Evolutionary conservation across 2,888 invertebrate genomes (phyloP), one percentile per base, ranked within the genome.

Genomic region (Phaonia tiefii): DNA sequence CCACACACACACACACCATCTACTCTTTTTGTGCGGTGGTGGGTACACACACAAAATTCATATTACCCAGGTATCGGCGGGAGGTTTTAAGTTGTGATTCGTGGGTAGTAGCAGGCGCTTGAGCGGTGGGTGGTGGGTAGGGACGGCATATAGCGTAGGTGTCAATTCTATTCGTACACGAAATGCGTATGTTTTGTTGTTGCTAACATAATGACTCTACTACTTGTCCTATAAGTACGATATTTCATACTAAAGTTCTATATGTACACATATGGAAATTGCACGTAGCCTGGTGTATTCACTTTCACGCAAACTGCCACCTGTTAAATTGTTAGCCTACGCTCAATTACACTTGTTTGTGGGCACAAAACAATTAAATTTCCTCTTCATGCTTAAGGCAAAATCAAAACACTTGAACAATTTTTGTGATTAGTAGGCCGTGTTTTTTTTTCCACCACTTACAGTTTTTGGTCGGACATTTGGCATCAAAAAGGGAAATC

Each of bases 401-500:
- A n/a, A n/a, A n/a, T n/a, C n/a, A n/a, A n/a, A n/a, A n/a, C n/a
- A n/a, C n/a, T n/a, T n/a, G n/a, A n/a, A n/a, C n/a, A n/a, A n/a
- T n/a, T n/a, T n/a, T n/a, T n/a, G n/a, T n/a, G n/a, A n/a, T n/a
- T n/a, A n/a, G n/a, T n/a, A n/a, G n/a, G n/a, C n/a, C n/a, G 37
- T 37, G 37, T 37, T 37, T 37, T 37, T 37, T 37, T 37, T 15
- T 8, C 7, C 11, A 22, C 11, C 20, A 65, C 87, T 87, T 92
- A 96, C 96, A 91, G 92, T 93, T 87, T 94, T 93, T 26, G 96
- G 96, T 87, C 92, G 93, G 70, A 96, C 96, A 91, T 95, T 94
- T 80, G 96, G 96, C 96, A 97, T 97, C 22, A 95, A 91, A 85
- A 97, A 92, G 75, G 95, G 93, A 88, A 94, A 96, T 80, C 93